Percentiles rank a stretch among this genome's conserved stretches.
Conservation (phyloP, 2,797 vertebrate species). For the Anguilla pacifica region DNA sequence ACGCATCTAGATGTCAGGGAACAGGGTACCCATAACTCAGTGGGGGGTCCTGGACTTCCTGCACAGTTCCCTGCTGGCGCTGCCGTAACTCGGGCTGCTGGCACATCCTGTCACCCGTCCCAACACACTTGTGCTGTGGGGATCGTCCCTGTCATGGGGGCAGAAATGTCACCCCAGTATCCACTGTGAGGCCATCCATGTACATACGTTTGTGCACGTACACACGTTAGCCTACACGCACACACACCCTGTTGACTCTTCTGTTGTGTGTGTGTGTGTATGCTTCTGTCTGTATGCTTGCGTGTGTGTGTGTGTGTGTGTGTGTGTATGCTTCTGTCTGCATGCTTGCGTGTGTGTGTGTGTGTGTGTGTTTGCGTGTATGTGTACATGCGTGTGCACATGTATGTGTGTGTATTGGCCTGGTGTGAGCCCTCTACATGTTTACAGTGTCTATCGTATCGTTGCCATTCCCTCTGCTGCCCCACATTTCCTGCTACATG, state of each 20-base stretch:
- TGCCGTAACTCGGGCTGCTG: not conserved
- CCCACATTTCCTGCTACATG: slow-evolving; percentile 16
- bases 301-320: no score
- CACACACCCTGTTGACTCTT: no score
- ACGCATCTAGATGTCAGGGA: slow-evolving; percentile 15
- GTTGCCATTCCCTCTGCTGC: not conserved
- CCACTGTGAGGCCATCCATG: not conserved
- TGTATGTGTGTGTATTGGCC: no score
- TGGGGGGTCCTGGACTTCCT: not conserved
- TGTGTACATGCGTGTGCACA: no score
- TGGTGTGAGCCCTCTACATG: not conserved
- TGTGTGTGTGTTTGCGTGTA: no score
- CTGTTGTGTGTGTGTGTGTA: no score
- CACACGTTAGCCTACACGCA: not conserved
- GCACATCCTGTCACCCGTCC: not conserved
- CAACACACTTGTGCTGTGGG: no score
- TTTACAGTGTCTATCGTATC: not conserved
- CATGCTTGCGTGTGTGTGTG: no score
- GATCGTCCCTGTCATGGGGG: not conserved
- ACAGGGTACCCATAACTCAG: not conserved
- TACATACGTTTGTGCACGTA: not conserved
- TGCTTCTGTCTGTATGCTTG: no score
- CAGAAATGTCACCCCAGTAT: not conserved
- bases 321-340: no score
- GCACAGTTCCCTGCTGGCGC: not conserved